Percentiles rank a stretch among this genome's conserved stretches.
Evolutionary conservation across 37 sponge, comb jelly and placozoan species (phyloP).

Genomic region (Beroe ovata): DNA sequence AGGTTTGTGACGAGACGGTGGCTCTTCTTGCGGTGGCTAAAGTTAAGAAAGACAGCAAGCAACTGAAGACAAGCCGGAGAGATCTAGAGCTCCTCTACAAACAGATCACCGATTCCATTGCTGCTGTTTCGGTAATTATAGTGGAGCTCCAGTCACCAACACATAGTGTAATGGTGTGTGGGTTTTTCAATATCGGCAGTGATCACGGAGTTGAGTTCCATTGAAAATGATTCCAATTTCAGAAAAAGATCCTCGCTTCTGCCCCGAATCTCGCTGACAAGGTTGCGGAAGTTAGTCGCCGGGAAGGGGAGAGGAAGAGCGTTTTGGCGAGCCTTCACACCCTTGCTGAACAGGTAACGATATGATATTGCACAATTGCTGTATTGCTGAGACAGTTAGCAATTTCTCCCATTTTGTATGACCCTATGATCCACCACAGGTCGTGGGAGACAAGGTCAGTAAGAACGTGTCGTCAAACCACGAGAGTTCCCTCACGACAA

Average conservation of each 20-base stretch:
- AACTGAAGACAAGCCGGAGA: slow-evolving; percentile 69
- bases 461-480: background rate
- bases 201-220: too few relatives aligned
- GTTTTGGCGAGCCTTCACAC: background rate
- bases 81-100: slow-evolving; percentile 69
- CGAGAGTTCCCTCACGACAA: slow-evolving; percentile 7
- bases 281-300: background rate
- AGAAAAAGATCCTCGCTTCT: slow-evolving; percentile 39
- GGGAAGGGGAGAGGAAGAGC: slow-evolving; percentile 36
- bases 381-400: too few relatives aligned
- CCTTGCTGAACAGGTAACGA: slow-evolving; percentile 24
- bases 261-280: slow-evolving; percentile 20
- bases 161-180: too few relatives aligned
- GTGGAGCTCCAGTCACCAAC: too few relatives aligned
- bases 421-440: slow-evolving; percentile 30
- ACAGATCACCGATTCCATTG: slow-evolving; percentile 15
- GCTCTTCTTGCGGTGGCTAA: slow-evolving; percentile 70
- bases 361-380: too few relatives aligned
- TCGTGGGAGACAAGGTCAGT: slow-evolving; percentile 35
- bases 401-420: too few relatives aligned
- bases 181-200: too few relatives aligned
- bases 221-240: too few relatives aligned
- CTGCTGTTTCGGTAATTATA: slow-evolving; percentile 34
- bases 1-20: slow-evolving; percentile 51
- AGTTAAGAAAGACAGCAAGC: slow-evolving; percentile 70